Evolutionary conservation across 2,797 vertebrate genomes (phyloP).

Genomic region (Mormyrops boulengeri): DNA sequence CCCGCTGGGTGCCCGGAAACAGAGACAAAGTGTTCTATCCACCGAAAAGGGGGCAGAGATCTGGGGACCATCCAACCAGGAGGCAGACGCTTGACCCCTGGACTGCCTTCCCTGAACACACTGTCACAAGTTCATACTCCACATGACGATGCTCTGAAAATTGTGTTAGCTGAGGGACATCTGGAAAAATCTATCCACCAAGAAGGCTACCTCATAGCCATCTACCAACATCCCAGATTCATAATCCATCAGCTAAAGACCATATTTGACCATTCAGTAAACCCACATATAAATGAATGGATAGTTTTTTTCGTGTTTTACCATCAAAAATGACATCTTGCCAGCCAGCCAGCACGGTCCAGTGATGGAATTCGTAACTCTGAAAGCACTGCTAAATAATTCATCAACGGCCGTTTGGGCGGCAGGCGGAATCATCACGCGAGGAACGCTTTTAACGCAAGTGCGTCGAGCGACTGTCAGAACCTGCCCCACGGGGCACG

Average conservation of each 20-base stretch:
- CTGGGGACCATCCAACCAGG: not conserved
- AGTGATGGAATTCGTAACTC: not conserved
- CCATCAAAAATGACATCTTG: not conserved
- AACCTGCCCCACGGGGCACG: not conserved
- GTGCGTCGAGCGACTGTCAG: not conserved
- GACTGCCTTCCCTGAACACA: not conserved
- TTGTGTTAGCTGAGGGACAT: not conserved
- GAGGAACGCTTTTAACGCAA: not conserved
- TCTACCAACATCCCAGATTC: not conserved
- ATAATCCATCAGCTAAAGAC: not conserved
- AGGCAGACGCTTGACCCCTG: not conserved
- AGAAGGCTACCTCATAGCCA: not conserved
- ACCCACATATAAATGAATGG: not conserved
- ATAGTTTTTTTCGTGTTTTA: not conserved
- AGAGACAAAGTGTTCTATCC: not conserved
- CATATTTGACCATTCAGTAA: not conserved
- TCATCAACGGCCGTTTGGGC: not conserved
- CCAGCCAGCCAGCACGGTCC: not conserved
- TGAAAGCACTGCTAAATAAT: not conserved
- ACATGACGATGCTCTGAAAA: not conserved
- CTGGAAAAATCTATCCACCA: not conserved
- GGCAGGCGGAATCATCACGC: not conserved
- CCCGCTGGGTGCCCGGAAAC: not conserved
- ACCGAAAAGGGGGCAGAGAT: not conserved
- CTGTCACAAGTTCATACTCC: not conserved